These are phyloP conservation scores for Mnemiopsis leidyi DNA, from an alignment of 37 sponge, comb jelly and placozoan genomes.

Conservation along the genomic window DNA sequence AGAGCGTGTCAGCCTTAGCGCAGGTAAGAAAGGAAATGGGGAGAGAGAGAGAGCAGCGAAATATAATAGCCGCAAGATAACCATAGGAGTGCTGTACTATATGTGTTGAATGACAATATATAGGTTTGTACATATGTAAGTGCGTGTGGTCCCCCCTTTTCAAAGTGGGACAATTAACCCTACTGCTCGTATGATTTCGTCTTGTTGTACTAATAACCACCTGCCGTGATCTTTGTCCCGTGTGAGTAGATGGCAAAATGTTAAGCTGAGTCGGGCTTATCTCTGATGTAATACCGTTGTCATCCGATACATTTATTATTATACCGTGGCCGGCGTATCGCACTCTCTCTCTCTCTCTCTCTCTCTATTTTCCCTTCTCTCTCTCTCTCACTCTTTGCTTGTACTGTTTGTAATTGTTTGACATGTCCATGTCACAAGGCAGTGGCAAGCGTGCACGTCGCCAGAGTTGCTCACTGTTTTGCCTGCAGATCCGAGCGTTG, in stretches of 20 bases:
- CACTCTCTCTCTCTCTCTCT: background rate
- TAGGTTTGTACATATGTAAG: background rate
- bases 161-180: background rate
- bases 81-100: background rate
- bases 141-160: background rate
- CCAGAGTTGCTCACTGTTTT: constrained; percentile 35
- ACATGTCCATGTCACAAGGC: background rate
- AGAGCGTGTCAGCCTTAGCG: constrained; percentile 23
- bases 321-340: background rate
- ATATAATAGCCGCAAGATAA: background rate
- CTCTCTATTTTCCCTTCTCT: background rate
- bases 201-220: background rate
- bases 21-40: constrained; percentile 1
- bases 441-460: background rate
- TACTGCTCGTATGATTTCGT: background rate
- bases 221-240: background rate
- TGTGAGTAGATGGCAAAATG: background rate
- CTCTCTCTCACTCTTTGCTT: constrained; percentile 1
- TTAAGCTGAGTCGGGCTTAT: background rate
- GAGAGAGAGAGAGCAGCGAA: background rate
- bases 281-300: background rate
- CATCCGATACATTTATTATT: background rate
- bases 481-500: constrained; percentile 50
- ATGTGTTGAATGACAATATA: background rate
- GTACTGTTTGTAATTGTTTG: background rate